Base-by-base conservation (phyloP, 2,113 vertebrate genomes). In the Nerophis lumbriciformis region DNA sequence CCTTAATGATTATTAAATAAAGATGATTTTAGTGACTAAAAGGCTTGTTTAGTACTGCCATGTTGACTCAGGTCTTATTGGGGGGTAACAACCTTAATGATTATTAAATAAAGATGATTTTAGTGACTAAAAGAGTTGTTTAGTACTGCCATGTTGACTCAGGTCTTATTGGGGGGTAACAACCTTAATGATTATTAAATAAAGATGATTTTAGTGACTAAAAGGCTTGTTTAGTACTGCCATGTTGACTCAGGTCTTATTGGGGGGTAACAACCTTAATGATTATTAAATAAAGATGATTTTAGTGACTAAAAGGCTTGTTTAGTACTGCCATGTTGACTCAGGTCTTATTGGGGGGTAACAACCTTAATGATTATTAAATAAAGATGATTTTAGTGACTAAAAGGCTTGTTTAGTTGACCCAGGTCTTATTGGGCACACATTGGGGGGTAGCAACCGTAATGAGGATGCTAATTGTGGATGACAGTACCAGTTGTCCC, bases 381-480 rank as follows among this genome's bases (percentile, higher is more conserved):
- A 28, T 28, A 28, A 28, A 28, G 21, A 28, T 28, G 21, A 28
- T 50, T 74, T 5, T 67, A 63, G 65, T 77, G 69, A 70, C n/a
- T n/a, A 19, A 42, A 57, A 44, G 42, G 37, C n/a, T 19, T 57
- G 38, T 42, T 57, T 19, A 12, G 6, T 74, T 72, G 69, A 77
- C 75, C 77, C 73, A 71, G 63, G 54, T 74, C 72, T 77, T 81
- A 70, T 73, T 71, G 85, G 76, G 63, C 54, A 64, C 69, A 60
- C 71, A 59, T 64, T 68, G 16, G 77, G 85, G 82, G 82, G 66
- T 80, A 79, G 80, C 48, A 73, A 73, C 38, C 14, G 53, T 89
- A 92, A 90, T 85, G 89, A 92, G 80, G 90, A 90, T 80, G 75
- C 76, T 91, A 89, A 93, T 82, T 83, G 79, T 58, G 73, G 68